Evolutionary conservation across 2,888 invertebrate genomes (phyloP), one percentile per base, ranked within the genome.

Genomic region (Sinodicranocentrus sp.): DNA sequence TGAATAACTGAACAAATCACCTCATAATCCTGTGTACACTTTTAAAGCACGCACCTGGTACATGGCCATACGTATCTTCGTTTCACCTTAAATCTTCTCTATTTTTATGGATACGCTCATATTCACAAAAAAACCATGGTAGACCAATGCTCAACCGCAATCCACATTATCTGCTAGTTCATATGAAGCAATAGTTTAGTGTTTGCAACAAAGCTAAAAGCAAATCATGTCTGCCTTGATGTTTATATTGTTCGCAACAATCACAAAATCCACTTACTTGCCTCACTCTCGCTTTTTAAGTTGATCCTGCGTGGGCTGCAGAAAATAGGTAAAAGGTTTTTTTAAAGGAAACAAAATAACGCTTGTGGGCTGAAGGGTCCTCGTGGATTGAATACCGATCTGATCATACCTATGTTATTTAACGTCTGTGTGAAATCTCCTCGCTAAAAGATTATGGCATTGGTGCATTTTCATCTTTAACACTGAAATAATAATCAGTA

Each of bases 201-300:
- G 33, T 33, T 33, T 33, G 33, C 33, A 10, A 33, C 48, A 48
- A 48, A 10, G 10, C 48, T 10, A 48, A 48, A 10, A 3, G 15
- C 15, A 48, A n/a, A 48, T n/a, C 48, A 2, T 48, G 48, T 48
- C 48, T 48, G 15, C 48, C 48, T 48, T 48, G 48, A 48, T 48
- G 15, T 48, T 3, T n/a, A 33, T 33, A 33, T n/a, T 48, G 15
- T n/a, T 48, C 13, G n/a, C n/a, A 39, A 48, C 48, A 48, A 48
- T 28, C 61, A 61, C 26, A 61, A 61, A 61, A 61, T 61, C 61
- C 28, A 57, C 61, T 28, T n/a, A 61, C 61, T 61, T 5, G 21
- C 57, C 28, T 71, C 57, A 71, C 57, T 71, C 52, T 71, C 39
- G 39, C 57, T 71, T 71, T 71, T 54, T 19, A 61, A 26, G 57